Conservation (phyloP, 2,888 invertebrate genomes). For the Nasonia oneida region DNA sequence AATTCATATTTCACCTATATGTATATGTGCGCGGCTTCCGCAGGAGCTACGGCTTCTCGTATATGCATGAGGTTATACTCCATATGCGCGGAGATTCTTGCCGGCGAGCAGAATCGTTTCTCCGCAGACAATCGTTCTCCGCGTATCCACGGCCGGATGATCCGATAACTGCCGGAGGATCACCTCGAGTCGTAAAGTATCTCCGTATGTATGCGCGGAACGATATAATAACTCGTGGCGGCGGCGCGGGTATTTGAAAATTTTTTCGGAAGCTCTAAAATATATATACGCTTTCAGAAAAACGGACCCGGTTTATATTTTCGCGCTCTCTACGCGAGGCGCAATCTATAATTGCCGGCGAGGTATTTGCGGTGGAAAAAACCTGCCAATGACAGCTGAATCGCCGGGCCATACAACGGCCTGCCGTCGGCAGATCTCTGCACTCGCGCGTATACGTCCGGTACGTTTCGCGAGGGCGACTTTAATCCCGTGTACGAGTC, state of each 20-base stretch:
- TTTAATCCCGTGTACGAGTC: background rate
- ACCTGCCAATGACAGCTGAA: slow-evolving; percentile 68
- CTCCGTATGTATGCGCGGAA: background rate
- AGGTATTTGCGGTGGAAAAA: slow-evolving; percentile 63
- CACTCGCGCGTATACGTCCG: background rate
- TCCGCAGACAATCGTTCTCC: background rate
- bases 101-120: background rate
- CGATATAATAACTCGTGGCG: no score
- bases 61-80: background rate
- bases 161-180: background rate
- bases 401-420: slow-evolving; percentile 45
- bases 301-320: background rate
- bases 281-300: background rate
- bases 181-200: background rate
- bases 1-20: background rate
- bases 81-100: background rate
- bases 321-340: background rate
- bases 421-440: background rate
- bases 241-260: background rate
- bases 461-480: background rate
- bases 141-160: background rate
- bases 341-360: slow-evolving; percentile 1
- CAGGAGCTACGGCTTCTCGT: no score
- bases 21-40: no score
- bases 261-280: background rate